These are phyloP conservation scores for Rhinolophus sinicus DNA, from an alignment of 2,113 vertebrate species.

Conservation along the genomic window DNA sequence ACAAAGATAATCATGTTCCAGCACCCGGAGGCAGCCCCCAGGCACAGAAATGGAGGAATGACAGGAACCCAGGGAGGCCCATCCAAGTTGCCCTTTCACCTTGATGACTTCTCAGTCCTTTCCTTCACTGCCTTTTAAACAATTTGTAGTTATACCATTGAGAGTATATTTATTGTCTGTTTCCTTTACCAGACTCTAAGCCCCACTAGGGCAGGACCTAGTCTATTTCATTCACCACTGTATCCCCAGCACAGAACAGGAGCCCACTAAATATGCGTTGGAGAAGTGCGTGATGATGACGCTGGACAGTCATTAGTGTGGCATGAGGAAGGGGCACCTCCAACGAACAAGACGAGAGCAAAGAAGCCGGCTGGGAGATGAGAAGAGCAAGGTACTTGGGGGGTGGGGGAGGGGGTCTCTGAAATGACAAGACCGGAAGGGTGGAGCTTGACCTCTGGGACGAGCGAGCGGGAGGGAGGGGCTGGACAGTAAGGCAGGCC, in stretches of 20 bases:
- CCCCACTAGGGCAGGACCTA: neutral
- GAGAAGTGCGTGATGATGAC: neutral
- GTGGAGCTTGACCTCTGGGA: neutral
- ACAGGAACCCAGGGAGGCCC: neutral
- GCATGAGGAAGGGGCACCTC: neutral
- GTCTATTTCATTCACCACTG: neutral
- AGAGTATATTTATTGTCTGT: neutral
- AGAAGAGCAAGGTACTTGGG: neutral
- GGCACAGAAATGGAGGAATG: neutral
- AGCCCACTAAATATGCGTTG: neutral
- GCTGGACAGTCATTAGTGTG: neutral
- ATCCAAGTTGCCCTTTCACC: neutral
- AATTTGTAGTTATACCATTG: neutral
- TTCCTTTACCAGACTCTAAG: neutral
- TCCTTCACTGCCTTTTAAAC: neutral
- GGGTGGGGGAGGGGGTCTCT: neutral
- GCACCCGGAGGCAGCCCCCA: neutral
- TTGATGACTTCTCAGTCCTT: neutral
- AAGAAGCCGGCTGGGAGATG: neutral
- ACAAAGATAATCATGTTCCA: neutral
- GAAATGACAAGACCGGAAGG: neutral
- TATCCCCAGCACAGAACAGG: neutral
- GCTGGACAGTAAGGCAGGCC: accelerated
- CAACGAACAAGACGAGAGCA: neutral
- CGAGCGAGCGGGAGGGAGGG: neutral